Base-by-base conservation (phyloP, 2,113 vertebrate species). In the Myodes glareolus region DNA sequence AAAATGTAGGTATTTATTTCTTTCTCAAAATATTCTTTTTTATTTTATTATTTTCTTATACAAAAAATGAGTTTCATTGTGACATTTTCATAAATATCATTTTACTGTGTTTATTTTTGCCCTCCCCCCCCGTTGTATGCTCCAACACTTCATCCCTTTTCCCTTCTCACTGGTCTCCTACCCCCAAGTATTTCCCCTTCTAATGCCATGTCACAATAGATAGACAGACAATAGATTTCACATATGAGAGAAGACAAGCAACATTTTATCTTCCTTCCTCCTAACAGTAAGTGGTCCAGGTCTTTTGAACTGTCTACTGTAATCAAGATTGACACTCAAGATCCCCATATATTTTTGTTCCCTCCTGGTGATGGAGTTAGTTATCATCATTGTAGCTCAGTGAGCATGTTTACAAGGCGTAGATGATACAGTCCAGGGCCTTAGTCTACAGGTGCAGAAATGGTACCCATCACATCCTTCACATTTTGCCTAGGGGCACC, bases 341-440 rank as follows among this genome's bases (percentile, higher is more conserved):
- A 13, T 50, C 36, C 42, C 65, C 45, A 29, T 14, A 8, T 0
- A 42, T 39, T 6, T 5, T 31, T 70, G 94, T 47, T 61, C 16
- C 5, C 33, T 4, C 1, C 61, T 39, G 5, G 0, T 1, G 47
- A 9, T 25, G 1, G 45, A 2, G 50, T 72, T 52, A 2, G 50
- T 72, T 7, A 61, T 61, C 23, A n/a, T 19, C 2, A 31, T 16
- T 6, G 47, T 72, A 92, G n/a, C 31, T 58, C 31, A 27, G 42
- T 70, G 23, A 61, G 29, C 6, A 33, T 39, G 50, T 76, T 50
- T 81, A 42, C n/a, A 72, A 42, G 7, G 52, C 13, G 21, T 78
- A 13, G 39, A 19, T 0, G 0, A 33, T 17, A 5, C 13, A 88
- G 29, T 31, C 29, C 63, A 19, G 0, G 2, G 31, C 16, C 23